Conservation (phyloP, 2,113 vertebrate species). For the Mirza zaza region DNA sequence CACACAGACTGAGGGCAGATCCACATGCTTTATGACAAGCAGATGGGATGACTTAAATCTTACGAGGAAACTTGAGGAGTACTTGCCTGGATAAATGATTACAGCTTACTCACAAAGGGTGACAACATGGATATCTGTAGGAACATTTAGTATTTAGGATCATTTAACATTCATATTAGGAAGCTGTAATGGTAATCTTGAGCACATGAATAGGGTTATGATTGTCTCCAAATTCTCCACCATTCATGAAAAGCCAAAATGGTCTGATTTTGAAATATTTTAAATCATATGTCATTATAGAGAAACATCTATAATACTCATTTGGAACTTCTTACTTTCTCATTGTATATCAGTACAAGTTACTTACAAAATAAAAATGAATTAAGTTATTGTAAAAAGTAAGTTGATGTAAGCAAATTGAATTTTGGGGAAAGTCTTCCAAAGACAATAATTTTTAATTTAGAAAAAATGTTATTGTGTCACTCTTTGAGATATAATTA, state of each 20-base stretch:
- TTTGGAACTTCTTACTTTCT: conserved; percentile 26
- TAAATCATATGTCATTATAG: conserved; percentile 20
- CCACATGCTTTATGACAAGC: neutral
- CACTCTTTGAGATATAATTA: conserved; percentile 58
- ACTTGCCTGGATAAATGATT: neutral
- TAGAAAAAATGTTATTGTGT: conserved; percentile 37
- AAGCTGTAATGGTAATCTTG: neutral
- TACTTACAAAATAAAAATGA: conserved; percentile 49
- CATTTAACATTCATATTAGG: neutral
- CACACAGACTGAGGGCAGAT: neutral
- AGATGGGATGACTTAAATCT: neutral
- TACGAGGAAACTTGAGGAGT: neutral
- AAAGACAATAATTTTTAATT: conserved; percentile 60
- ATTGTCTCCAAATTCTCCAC: neutral
- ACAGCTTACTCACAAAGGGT: neutral
- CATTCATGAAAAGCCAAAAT: neutral
- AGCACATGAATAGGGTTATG: neutral
- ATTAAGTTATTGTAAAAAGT: conserved; percentile 33
- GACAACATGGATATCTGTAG: neutral
- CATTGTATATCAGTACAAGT: neutral
- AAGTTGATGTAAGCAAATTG: conserved; percentile 50
- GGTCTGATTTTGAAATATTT: conserved; percentile 19
- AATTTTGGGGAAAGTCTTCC: conserved; percentile 44
- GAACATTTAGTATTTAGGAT: neutral
- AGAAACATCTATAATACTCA: neutral